phyloP scores from a whole-genome alignment of 2,888 invertebrate species.

The Heliconius cydno region DNA sequence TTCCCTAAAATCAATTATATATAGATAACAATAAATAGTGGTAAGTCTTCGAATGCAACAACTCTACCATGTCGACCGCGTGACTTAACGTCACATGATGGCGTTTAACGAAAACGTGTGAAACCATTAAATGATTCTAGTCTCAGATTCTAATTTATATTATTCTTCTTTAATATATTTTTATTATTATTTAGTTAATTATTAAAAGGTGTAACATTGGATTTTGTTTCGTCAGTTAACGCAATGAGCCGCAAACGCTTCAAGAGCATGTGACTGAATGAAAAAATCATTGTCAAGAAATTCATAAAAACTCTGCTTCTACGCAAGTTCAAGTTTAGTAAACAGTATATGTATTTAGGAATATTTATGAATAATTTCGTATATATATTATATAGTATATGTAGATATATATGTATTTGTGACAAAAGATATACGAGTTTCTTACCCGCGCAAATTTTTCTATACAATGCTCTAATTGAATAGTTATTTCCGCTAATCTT shows the following conservation, averaged over 20 bases:
- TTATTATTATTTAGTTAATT: background rate
- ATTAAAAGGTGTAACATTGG: conserved; percentile 47
- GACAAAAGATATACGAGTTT: conserved; percentile 51
- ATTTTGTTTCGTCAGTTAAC: conserved; percentile 50
- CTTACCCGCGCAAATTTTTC: conserved; percentile 45
- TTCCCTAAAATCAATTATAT: background rate
- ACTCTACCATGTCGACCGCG: conserved; percentile 36
- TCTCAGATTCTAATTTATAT: background rate
- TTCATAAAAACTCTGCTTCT: conserved; percentile 46
- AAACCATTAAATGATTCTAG: background rate
- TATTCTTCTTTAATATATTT: background rate
- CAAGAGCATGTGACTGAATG: conserved; percentile 62
- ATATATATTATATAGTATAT: background rate
- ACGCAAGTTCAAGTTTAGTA: background rate
- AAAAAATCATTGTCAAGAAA: conserved; percentile 55
- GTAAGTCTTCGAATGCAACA: conserved; percentile 7
- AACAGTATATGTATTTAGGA: background rate
- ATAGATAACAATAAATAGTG: background rate
- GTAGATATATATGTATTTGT: background rate
- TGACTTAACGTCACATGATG: conserved; percentile 44
- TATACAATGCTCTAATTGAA: conserved; percentile 66
- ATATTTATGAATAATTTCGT: background rate
- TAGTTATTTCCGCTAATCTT: conserved; percentile 70
- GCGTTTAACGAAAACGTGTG: conserved; percentile 17
- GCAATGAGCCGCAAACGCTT: conserved; percentile 53